phyloP scores from a whole-genome alignment of 2,888 invertebrate genomes.

The Copidosoma aretas region DNA sequence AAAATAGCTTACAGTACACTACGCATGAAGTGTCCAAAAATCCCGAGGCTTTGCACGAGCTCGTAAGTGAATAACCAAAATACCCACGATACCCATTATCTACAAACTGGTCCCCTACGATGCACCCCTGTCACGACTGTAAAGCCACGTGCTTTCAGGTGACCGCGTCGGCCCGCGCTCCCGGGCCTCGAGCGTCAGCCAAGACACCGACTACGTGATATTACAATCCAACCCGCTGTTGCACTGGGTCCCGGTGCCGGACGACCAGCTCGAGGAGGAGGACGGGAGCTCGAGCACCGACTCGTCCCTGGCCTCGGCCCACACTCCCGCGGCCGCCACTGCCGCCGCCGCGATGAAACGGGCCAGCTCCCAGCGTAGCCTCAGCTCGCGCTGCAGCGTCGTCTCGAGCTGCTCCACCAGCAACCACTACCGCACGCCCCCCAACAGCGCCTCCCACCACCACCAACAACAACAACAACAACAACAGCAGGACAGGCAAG shows the following conservation, averaged over 20 bases:
- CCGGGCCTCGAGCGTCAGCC: slow-evolving; percentile 48
- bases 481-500: slow-evolving; percentile 11
- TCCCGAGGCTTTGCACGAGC: too few species aligned
- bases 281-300: slow-evolving; percentile 56
- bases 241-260: slow-evolving; percentile 66
- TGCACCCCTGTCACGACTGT: slow-evolving; percentile 4
- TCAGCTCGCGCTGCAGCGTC: slow-evolving; percentile 53
- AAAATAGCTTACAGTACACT: too few species aligned
- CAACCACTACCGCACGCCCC: slow-evolving; percentile 25
- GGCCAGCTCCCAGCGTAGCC: slow-evolving; percentile 56
- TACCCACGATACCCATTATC: too few species aligned
- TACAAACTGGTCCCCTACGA: too few species aligned
- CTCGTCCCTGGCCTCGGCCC: slow-evolving; percentile 60
- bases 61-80: too few species aligned
- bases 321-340: slow-evolving; percentile 5
- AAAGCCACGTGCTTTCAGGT: slow-evolving; percentile 46
- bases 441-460: slow-evolving; percentile 9
- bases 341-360: slow-evolving; percentile 45
- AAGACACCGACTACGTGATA: slow-evolving; percentile 66
- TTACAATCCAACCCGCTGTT: slow-evolving; percentile 65
- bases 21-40: too few species aligned
- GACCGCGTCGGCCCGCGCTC: slow-evolving; percentile 59
- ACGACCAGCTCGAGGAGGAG: slow-evolving; percentile 47
- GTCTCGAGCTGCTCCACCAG: slow-evolving; percentile 50
- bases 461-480: slow-evolving; percentile 1